phyloP scores from a whole-genome alignment of 1,140 invertebrate genomes.

The Trialeurodes vaporariorum region DNA sequence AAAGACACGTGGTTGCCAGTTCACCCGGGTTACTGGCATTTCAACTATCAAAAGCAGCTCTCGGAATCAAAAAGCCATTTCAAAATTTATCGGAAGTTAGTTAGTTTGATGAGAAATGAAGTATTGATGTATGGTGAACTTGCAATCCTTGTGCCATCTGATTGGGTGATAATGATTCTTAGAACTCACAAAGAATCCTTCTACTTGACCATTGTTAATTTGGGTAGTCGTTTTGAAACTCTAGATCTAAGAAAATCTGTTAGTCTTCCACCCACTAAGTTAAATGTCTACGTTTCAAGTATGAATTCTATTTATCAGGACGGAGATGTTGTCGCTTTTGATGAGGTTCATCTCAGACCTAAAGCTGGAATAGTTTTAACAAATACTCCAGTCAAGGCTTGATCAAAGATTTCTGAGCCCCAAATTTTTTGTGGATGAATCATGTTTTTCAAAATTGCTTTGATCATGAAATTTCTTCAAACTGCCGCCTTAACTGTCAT shows the following conservation, averaged over 20 bases:
- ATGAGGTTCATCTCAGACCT: slow-evolving; percentile 5
- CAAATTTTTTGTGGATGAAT: too few relatives aligned
- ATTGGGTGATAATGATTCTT: slow-evolving; percentile 12
- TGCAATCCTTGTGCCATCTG: not conserved
- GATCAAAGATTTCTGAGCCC: too few relatives aligned
- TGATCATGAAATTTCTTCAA: not conserved
- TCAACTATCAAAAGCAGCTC: slow-evolving; percentile 35
- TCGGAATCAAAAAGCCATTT: slow-evolving; percentile 10
- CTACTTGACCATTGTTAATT: slow-evolving; percentile 16
- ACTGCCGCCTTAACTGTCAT: not conserved
- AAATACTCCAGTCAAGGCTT: slow-evolving; percentile 1
- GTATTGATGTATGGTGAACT: slow-evolving; percentile 12
- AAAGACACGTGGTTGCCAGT: slow-evolving; percentile 53
- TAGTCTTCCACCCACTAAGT: not conserved
- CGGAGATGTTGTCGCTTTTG: not conserved
- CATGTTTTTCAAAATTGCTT: not conserved
- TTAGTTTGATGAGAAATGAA: not conserved
- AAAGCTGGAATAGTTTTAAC: slow-evolving; percentile 16
- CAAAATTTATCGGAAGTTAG: slow-evolving; percentile 7
- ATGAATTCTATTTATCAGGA: slow-evolving; percentile 17
- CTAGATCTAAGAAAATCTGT: slow-evolving; percentile 4
- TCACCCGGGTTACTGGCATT: slow-evolving; percentile 36
- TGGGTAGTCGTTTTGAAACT: slow-evolving; percentile 11
- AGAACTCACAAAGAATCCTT: slow-evolving; percentile 17
- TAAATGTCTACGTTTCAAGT: slow-evolving; percentile 16